Evolutionary conservation across 2,113 vertebrate species (phyloP).

Genomic region (Thamnaconus septentrionalis): DNA sequence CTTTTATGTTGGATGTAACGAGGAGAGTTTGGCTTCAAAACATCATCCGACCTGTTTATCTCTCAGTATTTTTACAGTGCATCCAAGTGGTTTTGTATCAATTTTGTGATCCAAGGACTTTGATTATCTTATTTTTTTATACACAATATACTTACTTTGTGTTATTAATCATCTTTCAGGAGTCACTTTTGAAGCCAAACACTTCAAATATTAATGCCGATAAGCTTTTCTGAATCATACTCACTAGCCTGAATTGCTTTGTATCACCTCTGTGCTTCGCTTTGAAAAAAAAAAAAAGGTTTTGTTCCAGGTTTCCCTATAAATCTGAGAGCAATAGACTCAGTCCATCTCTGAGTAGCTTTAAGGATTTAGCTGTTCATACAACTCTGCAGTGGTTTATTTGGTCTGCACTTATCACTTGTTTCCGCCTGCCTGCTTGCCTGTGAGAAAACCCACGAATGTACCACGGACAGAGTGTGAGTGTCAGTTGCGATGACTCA

Average conservation of each 20-base stretch:
- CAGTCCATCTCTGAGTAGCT: constrained; percentile 55
- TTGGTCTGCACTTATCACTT: constrained; percentile 48
- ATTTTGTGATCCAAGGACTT: constrained; percentile 34
- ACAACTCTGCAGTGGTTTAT: constrained; percentile 47
- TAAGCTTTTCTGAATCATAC: constrained; percentile 41
- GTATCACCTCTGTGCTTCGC: constrained; percentile 65
- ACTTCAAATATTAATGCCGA: constrained; percentile 32
- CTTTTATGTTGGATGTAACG: constrained; percentile 60
- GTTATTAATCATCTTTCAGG: constrained; percentile 14
- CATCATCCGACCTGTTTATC: background rate
- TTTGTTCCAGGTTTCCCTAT: constrained; percentile 24
- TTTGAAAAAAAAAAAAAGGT: constrained; percentile 13
- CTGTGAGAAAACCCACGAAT: constrained; percentile 62
- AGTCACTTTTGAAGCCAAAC: constrained; percentile 48
- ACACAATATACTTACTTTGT: constrained; percentile 12
- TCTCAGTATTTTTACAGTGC: background rate
- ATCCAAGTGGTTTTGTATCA: background rate
- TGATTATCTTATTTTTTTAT: constrained; percentile 9
- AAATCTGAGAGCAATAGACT: constrained; percentile 1
- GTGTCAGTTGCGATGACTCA: constrained; percentile 27
- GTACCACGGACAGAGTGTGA: constrained; percentile 51
- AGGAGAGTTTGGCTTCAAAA: constrained; percentile 52
- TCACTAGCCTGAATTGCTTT: constrained; percentile 48
- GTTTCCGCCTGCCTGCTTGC: constrained; percentile 46
- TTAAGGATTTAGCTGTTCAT: constrained; percentile 56